phyloP scores from a whole-genome alignment of 64 coral and sea anemone species.

The Platygyra sinensis region DNA sequence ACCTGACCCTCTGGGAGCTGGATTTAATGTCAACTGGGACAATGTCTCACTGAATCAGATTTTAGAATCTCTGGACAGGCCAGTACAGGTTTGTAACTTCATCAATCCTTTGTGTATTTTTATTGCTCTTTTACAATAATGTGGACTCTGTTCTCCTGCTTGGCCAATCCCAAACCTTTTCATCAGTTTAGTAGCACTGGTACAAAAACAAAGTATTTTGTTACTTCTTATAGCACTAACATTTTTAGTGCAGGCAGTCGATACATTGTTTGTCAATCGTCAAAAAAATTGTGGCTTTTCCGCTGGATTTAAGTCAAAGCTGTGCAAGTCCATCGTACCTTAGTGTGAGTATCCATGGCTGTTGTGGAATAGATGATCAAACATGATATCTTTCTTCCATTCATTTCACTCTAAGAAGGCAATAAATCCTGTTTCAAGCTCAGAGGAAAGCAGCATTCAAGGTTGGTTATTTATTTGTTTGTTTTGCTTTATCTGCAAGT shows the following conservation, averaged over 20 bases:
- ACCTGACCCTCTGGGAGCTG: slow-evolving; percentile 94
- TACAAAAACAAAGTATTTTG: no score
- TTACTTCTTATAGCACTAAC: no score
- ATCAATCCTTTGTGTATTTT: background rate
- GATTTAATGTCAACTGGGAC: slow-evolving; percentile 95
- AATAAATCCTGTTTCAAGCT: slow-evolving; percentile 20
- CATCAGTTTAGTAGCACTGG: background rate
- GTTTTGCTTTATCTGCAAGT: background rate
- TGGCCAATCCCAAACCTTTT: background rate
- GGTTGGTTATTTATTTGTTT: background rate
- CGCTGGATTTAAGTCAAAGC: background rate
- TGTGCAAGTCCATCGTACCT: background rate
- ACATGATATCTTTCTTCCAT: slow-evolving; percentile 39
- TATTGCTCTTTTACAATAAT: background rate
- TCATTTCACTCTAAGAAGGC: slow-evolving; percentile 30
- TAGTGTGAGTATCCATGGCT: background rate
- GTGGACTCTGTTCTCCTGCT: background rate
- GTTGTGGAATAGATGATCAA: slow-evolving; percentile 36
- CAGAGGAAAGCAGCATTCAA: background rate
- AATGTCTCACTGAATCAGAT: slow-evolving; percentile 73
- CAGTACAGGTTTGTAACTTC: background rate
- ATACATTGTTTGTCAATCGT: background rate
- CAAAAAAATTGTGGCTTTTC: background rate
- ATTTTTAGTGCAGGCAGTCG: background rate
- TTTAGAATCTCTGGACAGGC: slow-evolving; percentile 45